Evolutionary conservation across 30 jellyfish, hydroid and myxozoan species (phyloP).

Genomic region (Cassiopea andromeda): DNA sequence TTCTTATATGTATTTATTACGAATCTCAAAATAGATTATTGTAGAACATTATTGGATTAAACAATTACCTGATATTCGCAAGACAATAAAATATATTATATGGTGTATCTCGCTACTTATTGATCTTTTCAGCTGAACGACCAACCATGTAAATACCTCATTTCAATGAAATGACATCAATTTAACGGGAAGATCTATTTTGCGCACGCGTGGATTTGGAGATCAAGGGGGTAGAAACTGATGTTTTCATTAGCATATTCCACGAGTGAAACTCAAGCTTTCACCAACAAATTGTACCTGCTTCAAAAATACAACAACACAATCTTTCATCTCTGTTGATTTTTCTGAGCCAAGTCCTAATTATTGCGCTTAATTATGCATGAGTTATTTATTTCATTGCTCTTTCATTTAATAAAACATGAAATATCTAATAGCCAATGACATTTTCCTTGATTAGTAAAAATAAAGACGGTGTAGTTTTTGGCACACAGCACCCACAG

Average conservation of each 20-base stretch:
- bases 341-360: background rate
- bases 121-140: background rate
- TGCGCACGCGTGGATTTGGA: background rate
- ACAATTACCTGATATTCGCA: background rate
- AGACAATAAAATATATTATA: background rate
- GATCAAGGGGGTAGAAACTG: background rate
- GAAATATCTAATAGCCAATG: too few relatives aligned
- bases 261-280: background rate
- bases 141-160: background rate
- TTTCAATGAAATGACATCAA: background rate
- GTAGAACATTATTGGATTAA: background rate
- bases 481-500: too few relatives aligned
- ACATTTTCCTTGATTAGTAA: too few relatives aligned
- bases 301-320: background rate
- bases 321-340: background rate
- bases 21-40: background rate
- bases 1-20: too few relatives aligned
- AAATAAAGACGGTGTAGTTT: too few relatives aligned
- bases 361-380: background rate
- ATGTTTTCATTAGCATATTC: background rate
- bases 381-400: background rate
- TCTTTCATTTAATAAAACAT: too few relatives aligned
- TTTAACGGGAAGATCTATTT: background rate
- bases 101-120: background rate
- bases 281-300: background rate